Evolutionary conservation across 2,888 invertebrate genomes (phyloP).

Genomic region (Villa cingulata): DNA sequence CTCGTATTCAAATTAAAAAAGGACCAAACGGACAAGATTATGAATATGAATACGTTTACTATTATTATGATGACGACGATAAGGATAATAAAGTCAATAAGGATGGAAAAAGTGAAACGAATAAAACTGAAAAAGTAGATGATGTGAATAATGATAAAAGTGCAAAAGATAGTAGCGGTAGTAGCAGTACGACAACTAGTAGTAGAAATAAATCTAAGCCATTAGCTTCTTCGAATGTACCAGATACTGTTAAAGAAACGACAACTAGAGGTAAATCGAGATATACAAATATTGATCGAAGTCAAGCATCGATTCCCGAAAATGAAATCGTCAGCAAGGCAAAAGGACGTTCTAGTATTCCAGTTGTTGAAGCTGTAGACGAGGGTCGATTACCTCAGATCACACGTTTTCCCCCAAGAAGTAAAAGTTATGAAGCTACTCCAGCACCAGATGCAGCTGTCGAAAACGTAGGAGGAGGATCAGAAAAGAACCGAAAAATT

Average conservation of each 20-base stretch:
- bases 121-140: neutral
- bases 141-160: slow-evolving; percentile 22
- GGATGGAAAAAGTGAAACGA: neutral
- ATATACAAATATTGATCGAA: slow-evolving; percentile 33
- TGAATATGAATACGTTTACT: slow-evolving; percentile 84
- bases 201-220: slow-evolving; percentile 37
- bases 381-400: slow-evolving; percentile 55
- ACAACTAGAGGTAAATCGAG: slow-evolving; percentile 39
- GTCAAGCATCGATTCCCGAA: slow-evolving; percentile 38
- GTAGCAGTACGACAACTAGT: neutral
- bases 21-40: slow-evolving; percentile 83
- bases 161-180: slow-evolving; percentile 1
- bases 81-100: slow-evolving; percentile 17
- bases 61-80: slow-evolving; percentile 74
- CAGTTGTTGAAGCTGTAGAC: slow-evolving; percentile 24
- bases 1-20: slow-evolving; percentile 69
- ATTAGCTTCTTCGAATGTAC: slow-evolving; percentile 38
- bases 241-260: slow-evolving; percentile 29
- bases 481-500: slow-evolving; percentile 27
- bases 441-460: slow-evolving; percentile 37
- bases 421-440: slow-evolving; percentile 34
- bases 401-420: slow-evolving; percentile 71
- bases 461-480: slow-evolving; percentile 46
- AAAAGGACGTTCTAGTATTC: slow-evolving; percentile 13
- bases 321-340: slow-evolving; percentile 26